These are phyloP conservation scores for Amphimedon queenslandica DNA, from an alignment of 37 sponge, comb jelly and placozoan genomes.

Conservation along the genomic window DNA sequence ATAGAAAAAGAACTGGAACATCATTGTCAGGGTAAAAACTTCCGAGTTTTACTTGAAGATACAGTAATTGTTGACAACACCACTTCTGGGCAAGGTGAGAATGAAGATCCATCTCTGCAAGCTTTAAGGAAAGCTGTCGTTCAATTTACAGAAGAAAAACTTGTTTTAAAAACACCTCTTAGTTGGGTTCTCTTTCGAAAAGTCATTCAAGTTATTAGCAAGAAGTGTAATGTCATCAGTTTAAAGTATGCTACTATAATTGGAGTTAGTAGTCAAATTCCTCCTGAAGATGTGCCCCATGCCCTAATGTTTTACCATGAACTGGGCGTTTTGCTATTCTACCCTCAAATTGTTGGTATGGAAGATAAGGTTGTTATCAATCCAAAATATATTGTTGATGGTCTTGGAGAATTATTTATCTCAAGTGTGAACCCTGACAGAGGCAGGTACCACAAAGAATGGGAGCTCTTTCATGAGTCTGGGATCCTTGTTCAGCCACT, in stretches of 20 bases:
- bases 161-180: constrained; percentile 26
- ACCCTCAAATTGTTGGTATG: constrained; percentile 13
- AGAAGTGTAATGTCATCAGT: constrained; percentile 7
- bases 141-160: constrained; percentile 17
- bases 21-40: constrained; percentile 7
- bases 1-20: background rate
- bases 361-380: constrained; percentile 16
- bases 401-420: constrained; percentile 22
- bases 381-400: constrained; percentile 43
- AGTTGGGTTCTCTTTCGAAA: constrained; percentile 51
- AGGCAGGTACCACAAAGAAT: background rate
- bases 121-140: constrained; percentile 1
- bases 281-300: constrained; percentile 13
- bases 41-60: background rate
- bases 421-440: background rate
- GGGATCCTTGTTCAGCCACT: constrained; percentile 41
- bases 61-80: constrained; percentile 47
- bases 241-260: constrained; percentile 7
- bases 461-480: constrained; percentile 11
- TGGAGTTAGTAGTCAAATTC: constrained; percentile 16
- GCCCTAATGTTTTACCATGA: constrained; percentile 61
- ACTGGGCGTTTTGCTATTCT: constrained; percentile 44
- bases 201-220: constrained; percentile 15
- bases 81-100: constrained; percentile 31
- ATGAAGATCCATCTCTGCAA: constrained; percentile 29